These are phyloP conservation scores for Astreopora myriophthalma DNA, from an alignment of 64 coral and sea anemone genomes.

Conservation along the genomic window DNA sequence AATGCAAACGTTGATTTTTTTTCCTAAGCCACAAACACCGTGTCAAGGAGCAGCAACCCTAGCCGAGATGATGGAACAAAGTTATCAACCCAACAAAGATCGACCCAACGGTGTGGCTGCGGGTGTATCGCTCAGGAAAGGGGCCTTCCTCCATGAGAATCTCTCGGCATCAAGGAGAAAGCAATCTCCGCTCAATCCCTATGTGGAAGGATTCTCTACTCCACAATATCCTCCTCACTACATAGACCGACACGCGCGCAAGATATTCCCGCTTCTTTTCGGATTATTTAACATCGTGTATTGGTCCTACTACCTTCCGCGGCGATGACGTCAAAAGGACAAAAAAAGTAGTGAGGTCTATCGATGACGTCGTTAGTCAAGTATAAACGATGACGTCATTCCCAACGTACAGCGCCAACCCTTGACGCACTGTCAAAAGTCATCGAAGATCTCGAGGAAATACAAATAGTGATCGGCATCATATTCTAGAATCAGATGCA, in stretches of 20 bases:
- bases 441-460: too few species aligned
- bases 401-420: neutral
- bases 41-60: neutral
- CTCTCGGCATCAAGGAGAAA: constrained; percentile 10
- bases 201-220: constrained; percentile 32
- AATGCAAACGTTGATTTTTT: neutral
- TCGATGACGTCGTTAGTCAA: neutral
- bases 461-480: too few species aligned
- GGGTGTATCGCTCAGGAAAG: constrained; percentile 12
- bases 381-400: neutral
- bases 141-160: constrained; percentile 14
- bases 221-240: constrained; percentile 61
- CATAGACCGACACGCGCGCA: constrained; percentile 78
- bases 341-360: neutral
- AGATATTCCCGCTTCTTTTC: constrained; percentile 80
- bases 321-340: neutral
- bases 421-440: too few species aligned
- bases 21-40: constrained; percentile 13
- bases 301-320: constrained; percentile 88
- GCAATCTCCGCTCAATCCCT: constrained; percentile 14
- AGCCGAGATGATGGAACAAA: constrained; percentile 10
- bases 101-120: neutral
- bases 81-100: neutral
- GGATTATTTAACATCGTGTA: constrained; percentile 81
- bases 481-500: too few species aligned